phyloP scores from a whole-genome alignment of 1,140 invertebrate genomes.

The Drosophila pallidifrons region DNA sequence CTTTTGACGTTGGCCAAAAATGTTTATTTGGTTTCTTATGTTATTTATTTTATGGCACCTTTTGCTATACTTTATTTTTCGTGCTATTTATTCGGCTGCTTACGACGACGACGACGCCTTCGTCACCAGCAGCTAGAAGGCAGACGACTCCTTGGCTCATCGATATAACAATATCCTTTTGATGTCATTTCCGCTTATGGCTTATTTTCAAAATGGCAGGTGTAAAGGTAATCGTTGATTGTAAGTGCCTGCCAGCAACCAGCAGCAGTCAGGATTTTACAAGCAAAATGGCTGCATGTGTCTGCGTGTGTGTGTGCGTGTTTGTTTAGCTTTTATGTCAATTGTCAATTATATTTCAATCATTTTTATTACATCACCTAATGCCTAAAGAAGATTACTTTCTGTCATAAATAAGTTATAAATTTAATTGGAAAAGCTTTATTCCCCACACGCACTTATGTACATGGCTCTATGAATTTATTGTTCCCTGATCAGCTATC shows the following conservation, averaged over 20 bases:
- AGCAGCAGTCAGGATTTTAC: constrained; percentile 68
- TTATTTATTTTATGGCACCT: constrained; percentile 84
- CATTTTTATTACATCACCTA: constrained; percentile 81
- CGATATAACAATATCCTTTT: constrained; percentile 84
- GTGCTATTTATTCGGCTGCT: constrained; percentile 64
- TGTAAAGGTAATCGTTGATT: constrained; percentile 84
- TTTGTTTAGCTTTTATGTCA: constrained; percentile 79
- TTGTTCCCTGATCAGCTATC: constrained; percentile 14
- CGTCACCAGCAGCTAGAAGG: background rate
- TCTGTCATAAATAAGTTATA: constrained; percentile 79
- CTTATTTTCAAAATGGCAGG: constrained; percentile 83
- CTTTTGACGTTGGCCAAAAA: constrained; percentile 71
- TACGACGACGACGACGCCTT: constrained; percentile 29
- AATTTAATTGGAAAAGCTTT: constrained; percentile 79
- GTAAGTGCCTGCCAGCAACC: constrained; percentile 72
- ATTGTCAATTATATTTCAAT: constrained; percentile 84
- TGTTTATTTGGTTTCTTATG: constrained; percentile 82
- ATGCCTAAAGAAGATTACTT: constrained; percentile 81
- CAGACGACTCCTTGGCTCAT: constrained; percentile 44
- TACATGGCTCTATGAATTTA: background rate
- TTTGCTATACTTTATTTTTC: constrained; percentile 80
- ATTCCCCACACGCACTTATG: constrained; percentile 30
- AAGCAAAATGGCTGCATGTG: constrained; percentile 53
- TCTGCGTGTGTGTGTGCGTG: constrained; percentile 26
- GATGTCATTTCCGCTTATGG: constrained; percentile 84